Evolutionary conservation across 2,797 vertebrate species (phyloP).

Genomic region (Setipinna tenuifilis): DNA sequence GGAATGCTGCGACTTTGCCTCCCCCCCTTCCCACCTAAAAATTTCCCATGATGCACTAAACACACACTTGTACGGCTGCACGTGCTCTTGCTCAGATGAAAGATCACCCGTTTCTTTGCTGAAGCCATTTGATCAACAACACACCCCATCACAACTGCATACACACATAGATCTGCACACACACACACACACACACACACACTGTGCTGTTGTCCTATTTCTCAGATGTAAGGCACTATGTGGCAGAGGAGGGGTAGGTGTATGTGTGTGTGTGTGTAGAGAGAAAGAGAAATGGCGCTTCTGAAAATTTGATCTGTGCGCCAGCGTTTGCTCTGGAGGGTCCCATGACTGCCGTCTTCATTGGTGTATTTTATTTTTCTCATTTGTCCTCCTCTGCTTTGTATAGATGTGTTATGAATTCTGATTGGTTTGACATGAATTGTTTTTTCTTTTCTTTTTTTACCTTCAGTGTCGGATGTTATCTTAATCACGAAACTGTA

Average conservation of each 20-base stretch:
- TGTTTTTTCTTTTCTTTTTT: not conserved
- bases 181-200: not conserved
- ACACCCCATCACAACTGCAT: not conserved
- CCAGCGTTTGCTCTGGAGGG: not conserved
- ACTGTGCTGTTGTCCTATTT: not conserved
- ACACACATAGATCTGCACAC: not conserved
- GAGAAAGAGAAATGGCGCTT: not conserved
- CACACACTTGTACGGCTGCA: not conserved
- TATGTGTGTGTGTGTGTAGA: not conserved
- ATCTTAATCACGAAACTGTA: conserved; percentile 21
- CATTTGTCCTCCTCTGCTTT: conserved; percentile 11
- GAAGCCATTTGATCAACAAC: conserved; percentile 14
- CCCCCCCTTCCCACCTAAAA: not conserved
- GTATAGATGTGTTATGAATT: conserved; percentile 4
- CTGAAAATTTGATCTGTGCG: not conserved
- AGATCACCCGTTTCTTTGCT: not conserved
- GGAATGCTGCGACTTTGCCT: not conserved
- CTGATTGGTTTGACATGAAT: not conserved
- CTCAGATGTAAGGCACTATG: conserved; percentile 21
- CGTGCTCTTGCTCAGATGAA: not conserved
- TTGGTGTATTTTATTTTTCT: not conserved
- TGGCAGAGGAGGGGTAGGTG: not conserved
- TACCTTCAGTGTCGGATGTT: conserved; percentile 21
- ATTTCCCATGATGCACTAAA: conserved; percentile 5
- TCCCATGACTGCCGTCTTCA: not conserved